Base-by-base conservation (phyloP, 2,888 invertebrate genomes). In the Diaprepes abbreviatus region DNA sequence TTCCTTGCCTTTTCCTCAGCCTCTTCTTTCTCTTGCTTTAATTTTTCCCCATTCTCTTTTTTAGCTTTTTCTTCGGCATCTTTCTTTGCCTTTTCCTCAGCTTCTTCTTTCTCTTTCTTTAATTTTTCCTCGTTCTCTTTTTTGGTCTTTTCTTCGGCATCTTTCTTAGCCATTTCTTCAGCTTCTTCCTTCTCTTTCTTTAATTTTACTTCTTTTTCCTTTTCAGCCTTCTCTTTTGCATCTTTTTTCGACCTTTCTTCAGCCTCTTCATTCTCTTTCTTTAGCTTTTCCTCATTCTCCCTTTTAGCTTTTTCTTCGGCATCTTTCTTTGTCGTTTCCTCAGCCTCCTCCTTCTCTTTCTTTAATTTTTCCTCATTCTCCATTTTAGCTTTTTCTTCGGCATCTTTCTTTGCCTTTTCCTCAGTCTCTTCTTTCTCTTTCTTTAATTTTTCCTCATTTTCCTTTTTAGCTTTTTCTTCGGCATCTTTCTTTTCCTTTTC, bases 401-500 rank as follows among this genome's bases (percentile, higher is more conserved):
- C 68, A 62, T 73, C 70, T 57, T 70, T 65, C 65, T 66, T 65
- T n/a, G 48, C 66, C 65, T 72, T 70, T 7, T 65, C 69, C 12
- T 71, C 71, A 52, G 66, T 66, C 52, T 71, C 74, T 33, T 74
- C 68, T 14, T 55, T 59, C 33, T 71, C 66, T n/a, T 43, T 40
- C 50, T 74, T 59, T 31, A 64, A 63, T 14, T 50, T 52, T 1
- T 2, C 54, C 24, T 60, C 28, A 38, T 12, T 52, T 19, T 60
- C 67, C 24, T 54, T 55, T 35, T 63, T 68, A 14, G 40, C 17
- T 9, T 40, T 16, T 16, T 40, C 73, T 81, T 83, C 48, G 81
- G 82, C 75, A 80, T 84, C 77, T 81, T 82, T 72, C 81, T 82
- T 71, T 71, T 79, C 54, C 35, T 68, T 66, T 19, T 74, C 60